Percentiles rank a stretch among this genome's conserved stretches.
Evolutionary conservation across 2,888 invertebrate species (phyloP).

Genomic region (Platycheirus albimanus): DNA sequence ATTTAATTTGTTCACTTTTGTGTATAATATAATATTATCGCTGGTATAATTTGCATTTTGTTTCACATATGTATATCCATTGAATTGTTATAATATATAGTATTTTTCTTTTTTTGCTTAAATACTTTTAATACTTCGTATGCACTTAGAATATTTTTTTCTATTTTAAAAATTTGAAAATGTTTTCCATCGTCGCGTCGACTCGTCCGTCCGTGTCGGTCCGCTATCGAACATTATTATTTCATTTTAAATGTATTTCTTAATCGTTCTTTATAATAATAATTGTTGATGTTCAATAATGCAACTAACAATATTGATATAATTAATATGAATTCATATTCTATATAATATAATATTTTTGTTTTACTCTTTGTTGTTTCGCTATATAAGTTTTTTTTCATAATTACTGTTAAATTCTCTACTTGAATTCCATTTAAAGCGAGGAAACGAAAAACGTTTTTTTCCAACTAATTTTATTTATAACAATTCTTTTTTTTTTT

Average conservation of each 20-base stretch:
- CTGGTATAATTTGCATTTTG: slow-evolving; percentile 73
- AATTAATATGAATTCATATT: slow-evolving; percentile 67
- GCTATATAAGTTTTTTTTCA: slow-evolving; percentile 35
- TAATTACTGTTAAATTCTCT: slow-evolving; percentile 41
- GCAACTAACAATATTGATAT: slow-evolving; percentile 70
- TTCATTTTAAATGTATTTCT: slow-evolving; percentile 47
- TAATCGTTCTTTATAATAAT: not conserved
- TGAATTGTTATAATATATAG: slow-evolving; percentile 47
- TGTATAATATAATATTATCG: slow-evolving; percentile 74
- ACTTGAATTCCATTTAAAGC: slow-evolving; percentile 74
- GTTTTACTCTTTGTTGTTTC: slow-evolving; percentile 23
- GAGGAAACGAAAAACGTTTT: slow-evolving; percentile 64
- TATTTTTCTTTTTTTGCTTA: slow-evolving; percentile 9
- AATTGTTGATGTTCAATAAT: slow-evolving; percentile 43
- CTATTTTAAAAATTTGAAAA: slow-evolving; percentile 31
- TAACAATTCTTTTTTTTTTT: slow-evolving; percentile 35
- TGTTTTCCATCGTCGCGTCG: too few species aligned
- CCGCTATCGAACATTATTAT: slow-evolving; percentile 25
- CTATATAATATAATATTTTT: slow-evolving; percentile 67
- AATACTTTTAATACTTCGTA: slow-evolving; percentile 34
- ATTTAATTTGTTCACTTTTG: slow-evolving; percentile 55
- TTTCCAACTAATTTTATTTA: slow-evolving; percentile 47
- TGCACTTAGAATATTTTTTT: slow-evolving; percentile 43
- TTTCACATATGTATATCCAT: slow-evolving; percentile 64
- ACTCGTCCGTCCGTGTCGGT: not conserved